A percentile compares a stretch with the other conserved stretches of the same genome.
Conservation (phyloP, 2,797 vertebrate genomes). For the Carapus acus region DNA sequence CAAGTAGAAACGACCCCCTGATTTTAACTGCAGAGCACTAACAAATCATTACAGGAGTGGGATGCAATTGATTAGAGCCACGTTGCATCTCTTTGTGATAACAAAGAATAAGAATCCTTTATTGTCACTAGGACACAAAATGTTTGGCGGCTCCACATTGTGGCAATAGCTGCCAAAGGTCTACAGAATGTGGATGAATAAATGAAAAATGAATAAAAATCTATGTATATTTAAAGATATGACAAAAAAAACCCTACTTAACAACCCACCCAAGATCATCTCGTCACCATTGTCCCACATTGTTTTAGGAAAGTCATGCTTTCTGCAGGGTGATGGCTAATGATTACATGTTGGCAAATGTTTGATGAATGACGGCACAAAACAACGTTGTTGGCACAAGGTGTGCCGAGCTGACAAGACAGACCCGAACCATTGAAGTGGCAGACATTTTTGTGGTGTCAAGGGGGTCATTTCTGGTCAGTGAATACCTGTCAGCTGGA, state of each 20-base stretch:
- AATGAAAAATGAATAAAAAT: too few species aligned
- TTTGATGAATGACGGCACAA: slow-evolving; percentile 23
- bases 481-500: slow-evolving; percentile 46
- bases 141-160: too few species aligned
- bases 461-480: slow-evolving; percentile 22
- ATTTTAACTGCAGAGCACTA: slow-evolving; percentile 16
- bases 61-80: slow-evolving; percentile 25
- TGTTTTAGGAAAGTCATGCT: slow-evolving; percentile 40
- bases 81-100: too few species aligned
- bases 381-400: slow-evolving; percentile 17
- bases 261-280: slow-evolving; percentile 7
- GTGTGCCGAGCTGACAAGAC: slow-evolving; percentile 9
- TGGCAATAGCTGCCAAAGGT: too few species aligned
- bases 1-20: slow-evolving; percentile 25
- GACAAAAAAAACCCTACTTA: too few species aligned
- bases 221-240: slow-evolving; percentile 14
- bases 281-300: slow-evolving; percentile 19
- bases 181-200: too few species aligned
- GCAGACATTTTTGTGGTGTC: slow-evolving; percentile 19
- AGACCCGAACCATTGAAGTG: slow-evolving; percentile 28
- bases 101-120: too few species aligned
- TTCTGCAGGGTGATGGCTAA: slow-evolving; percentile 41
- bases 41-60: slow-evolving; percentile 31
- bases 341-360: slow-evolving; percentile 48
- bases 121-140: too few species aligned